Percentiles rank a stretch among this genome's conserved stretches.
phyloP scores from a whole-genome alignment of 2,888 invertebrate genomes.

The Chromoteleia sp. region DNA sequence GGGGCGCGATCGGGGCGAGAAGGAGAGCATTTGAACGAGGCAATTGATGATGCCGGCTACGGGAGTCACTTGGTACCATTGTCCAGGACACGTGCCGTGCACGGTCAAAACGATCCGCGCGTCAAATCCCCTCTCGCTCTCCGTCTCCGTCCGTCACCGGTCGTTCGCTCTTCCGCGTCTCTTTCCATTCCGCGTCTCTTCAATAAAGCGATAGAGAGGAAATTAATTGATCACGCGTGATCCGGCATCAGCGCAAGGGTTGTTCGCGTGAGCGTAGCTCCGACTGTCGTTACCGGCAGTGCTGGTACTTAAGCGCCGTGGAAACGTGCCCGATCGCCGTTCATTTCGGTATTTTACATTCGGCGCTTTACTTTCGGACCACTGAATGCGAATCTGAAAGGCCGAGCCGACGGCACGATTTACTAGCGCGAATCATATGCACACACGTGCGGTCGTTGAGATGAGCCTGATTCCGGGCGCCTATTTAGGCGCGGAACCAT shows the following conservation, averaged over 20 bases:
- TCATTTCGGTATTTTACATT: conserved; percentile 64
- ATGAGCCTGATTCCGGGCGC: conserved; percentile 23
- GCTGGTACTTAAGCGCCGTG: conserved; percentile 80
- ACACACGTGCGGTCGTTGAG: conserved; percentile 53
- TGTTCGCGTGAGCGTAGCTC: conserved; percentile 62
- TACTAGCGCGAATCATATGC: conserved; percentile 48
- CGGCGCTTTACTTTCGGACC: conserved; percentile 61
- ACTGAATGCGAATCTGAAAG: conserved; percentile 64
- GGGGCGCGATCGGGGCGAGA: conserved; percentile 76
- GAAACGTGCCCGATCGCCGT: conserved; percentile 72
- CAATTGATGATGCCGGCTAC: conserved; percentile 81
- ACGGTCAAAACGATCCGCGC: conserved; percentile 65
- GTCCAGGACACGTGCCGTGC: conserved; percentile 81
- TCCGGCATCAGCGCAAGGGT: conserved; percentile 77
- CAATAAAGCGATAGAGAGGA: conserved; percentile 73
- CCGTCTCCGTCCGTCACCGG: conserved; percentile 29
- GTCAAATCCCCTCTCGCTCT: conserved; percentile 47
- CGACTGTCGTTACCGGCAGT: conserved; percentile 62
- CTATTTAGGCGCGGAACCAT: conserved; percentile 20
- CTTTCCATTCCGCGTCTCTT: conserved; percentile 47
- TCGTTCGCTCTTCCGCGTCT: conserved; percentile 36
- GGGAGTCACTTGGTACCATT: conserved; percentile 81
- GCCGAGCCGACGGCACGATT: conserved; percentile 59
- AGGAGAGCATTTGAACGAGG: conserved; percentile 79
- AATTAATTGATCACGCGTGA: conserved; percentile 84